Evolutionary conservation across 2,113 vertebrate genomes (phyloP), one percentile per base, ranked within the genome.

Genomic region (Diadophis punctatus): DNA sequence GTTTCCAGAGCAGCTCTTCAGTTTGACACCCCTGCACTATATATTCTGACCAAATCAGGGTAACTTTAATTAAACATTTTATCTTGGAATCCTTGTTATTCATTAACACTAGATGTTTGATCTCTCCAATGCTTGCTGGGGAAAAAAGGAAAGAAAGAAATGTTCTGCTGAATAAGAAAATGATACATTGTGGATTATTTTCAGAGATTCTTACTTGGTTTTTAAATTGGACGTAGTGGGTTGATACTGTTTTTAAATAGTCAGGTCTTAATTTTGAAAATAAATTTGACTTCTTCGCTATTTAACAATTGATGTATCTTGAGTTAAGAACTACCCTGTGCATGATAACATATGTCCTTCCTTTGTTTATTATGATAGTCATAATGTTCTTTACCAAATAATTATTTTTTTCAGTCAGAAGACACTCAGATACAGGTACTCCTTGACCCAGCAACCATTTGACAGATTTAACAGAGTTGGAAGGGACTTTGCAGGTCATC

Each of bases 311-410:
- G 93, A 90, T 92, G 94, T 95, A 91, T 90, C 85, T 60, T 63
- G 95, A 94, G 96, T 98, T 98, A 96, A 98, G 97, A 96, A 98
- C 96, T 97, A 98, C 97, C 97, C 91, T 93, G 93, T 93, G 94
- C 95, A 96, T 90, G 91, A 91, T 93, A 93, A 48, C 92, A 94
- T 94, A 88, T 92, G 68, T 84, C 92, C 80, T 95, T 95, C 92
- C 27, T 93, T 95, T 53, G 92, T 90, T 94, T 88, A 95, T 92
- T 94, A 92, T 92, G 91, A 95, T 96, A 93, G 90, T 94, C 95
- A 90, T 95, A 88, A 88, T 95, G 91, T 96, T 97, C 94, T 96
- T 97, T 95, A 96, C 96, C 96, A 97, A 90, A 94, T 96, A 94
- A 93, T 97, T 95, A 97, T 96, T 95, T 94, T 92, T 88, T 94